Evolutionary conservation across 1,140 invertebrate genomes (phyloP).

Genomic region (Nasonia longicornis): DNA sequence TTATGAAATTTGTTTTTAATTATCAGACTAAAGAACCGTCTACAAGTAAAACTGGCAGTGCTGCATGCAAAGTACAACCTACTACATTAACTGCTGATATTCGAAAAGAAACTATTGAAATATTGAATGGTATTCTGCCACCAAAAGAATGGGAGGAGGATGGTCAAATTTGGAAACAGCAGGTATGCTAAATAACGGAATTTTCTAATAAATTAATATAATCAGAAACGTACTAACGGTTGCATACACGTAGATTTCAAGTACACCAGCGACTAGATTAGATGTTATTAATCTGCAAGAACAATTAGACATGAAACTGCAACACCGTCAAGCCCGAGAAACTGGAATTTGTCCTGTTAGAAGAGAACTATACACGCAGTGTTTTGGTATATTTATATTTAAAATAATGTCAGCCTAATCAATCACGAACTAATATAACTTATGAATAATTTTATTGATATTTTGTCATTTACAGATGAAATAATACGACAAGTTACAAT

Average conservation of each 20-base stretch:
- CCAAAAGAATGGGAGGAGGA: slow-evolving; percentile 95
- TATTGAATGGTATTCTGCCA: slow-evolving; percentile 95
- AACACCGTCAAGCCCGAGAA: slow-evolving; percentile 92
- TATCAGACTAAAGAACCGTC: slow-evolving; percentile 53
- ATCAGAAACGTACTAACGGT: not conserved
- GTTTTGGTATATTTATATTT: slow-evolving; percentile 82
- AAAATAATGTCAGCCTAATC: not conserved
- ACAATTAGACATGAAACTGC: slow-evolving; percentile 90
- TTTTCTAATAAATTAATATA: not conserved
- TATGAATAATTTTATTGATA: not conserved
- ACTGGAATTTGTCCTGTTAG: slow-evolving; percentile 97
- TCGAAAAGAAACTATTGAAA: slow-evolving; percentile 87
- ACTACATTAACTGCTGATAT: slow-evolving; percentile 68
- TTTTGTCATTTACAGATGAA: slow-evolving; percentile 76
- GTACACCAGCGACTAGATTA: slow-evolving; percentile 91
- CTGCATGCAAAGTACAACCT: slow-evolving; percentile 57
- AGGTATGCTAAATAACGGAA: slow-evolving; percentile 68
- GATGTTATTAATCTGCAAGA: slow-evolving; percentile 97
- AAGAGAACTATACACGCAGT: slow-evolving; percentile 94
- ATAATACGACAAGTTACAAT: slow-evolving; percentile 95
- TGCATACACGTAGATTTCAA: slow-evolving; percentile 79
- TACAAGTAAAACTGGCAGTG: slow-evolving; percentile 50
- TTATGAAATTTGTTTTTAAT: slow-evolving; percentile 1
- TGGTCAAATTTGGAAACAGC: slow-evolving; percentile 87
- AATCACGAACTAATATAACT: too few species aligned